phyloP scores from a whole-genome alignment of 2,888 invertebrate species.

The Aproaerema taeniolella region DNA sequence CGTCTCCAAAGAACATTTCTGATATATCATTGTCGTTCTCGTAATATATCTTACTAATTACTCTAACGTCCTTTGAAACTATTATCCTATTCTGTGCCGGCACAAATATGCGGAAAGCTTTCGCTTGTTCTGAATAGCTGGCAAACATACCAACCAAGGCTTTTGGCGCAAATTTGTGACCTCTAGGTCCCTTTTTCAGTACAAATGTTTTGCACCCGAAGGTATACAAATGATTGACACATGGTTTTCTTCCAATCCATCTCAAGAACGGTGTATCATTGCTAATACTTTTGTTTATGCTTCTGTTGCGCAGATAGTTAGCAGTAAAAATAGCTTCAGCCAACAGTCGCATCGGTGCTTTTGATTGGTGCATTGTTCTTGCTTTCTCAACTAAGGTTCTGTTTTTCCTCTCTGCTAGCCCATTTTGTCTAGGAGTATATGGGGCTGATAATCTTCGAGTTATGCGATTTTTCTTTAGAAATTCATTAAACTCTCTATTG shows the following conservation, averaged over 20 bases:
- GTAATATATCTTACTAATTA: too few relatives aligned
- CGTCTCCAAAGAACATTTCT: not conserved
- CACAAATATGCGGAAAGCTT: not conserved
- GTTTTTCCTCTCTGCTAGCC: constrained; percentile 10
- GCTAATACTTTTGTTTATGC: not conserved
- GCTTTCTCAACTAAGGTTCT: constrained; percentile 11
- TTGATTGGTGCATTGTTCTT: constrained; percentile 7
- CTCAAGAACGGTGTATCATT: not conserved
- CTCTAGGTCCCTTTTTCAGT: not conserved
- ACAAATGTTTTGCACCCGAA: not conserved
- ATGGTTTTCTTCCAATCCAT: not conserved
- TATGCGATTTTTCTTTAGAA: too few relatives aligned
- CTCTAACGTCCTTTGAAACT: not conserved
- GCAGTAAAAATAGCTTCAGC: not conserved
- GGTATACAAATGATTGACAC: not conserved
- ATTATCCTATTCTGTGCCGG: not conserved
- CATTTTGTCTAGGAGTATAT: constrained; percentile 11
- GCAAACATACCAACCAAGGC: not conserved
- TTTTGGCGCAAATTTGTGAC: not conserved
- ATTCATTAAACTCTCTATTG: too few relatives aligned
- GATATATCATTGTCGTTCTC: not conserved
- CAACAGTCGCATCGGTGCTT: constrained; percentile 9
- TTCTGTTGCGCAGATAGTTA: not conserved
- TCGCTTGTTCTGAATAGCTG: not conserved
- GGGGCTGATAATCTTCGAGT: too few relatives aligned